phyloP scores from a whole-genome alignment of 92 coral and sea anemone species.

The Isaurus tuberculatus region DNA sequence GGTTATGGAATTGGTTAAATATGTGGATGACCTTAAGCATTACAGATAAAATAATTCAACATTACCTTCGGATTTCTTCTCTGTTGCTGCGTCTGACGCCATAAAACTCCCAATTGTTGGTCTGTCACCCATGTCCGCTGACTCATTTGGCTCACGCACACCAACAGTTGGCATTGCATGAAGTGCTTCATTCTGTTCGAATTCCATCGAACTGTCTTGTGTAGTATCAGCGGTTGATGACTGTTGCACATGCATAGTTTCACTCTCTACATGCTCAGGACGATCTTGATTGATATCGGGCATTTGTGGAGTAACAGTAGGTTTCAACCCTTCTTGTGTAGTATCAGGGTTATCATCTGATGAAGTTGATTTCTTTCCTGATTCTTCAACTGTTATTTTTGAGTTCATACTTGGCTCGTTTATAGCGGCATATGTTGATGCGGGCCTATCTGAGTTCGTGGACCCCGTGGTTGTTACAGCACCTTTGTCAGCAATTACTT shows the following conservation, averaged over 20 bases:
- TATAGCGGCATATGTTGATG: not conserved
- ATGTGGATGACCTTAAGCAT: too few species aligned
- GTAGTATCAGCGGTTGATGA: not conserved
- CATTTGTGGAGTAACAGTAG: not conserved
- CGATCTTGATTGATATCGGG: not conserved
- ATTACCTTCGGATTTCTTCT: not conserved
- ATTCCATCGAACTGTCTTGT: not conserved
- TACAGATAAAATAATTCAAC: not conserved
- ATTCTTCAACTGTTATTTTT: not conserved
- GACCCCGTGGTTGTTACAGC: not conserved
- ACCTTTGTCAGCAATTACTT: not conserved
- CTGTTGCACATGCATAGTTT: not conserved
- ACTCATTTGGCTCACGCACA: not conserved
- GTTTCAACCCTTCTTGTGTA: not conserved
- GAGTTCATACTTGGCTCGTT: not conserved
- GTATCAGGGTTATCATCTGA: not conserved
- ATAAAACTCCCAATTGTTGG: not conserved
- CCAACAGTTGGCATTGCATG: conserved; percentile 7
- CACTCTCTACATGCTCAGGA: not conserved
- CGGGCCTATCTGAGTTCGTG: not conserved
- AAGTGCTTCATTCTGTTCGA: conserved; percentile 3
- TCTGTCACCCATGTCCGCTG: conserved; percentile 7
- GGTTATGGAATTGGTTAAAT: too few species aligned
- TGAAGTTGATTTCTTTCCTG: not conserved
- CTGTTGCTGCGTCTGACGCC: not conserved